These are phyloP conservation scores for Acholoe squamosa DNA, from an alignment of 2,888 invertebrate genomes.

Conservation along the genomic window DNA sequence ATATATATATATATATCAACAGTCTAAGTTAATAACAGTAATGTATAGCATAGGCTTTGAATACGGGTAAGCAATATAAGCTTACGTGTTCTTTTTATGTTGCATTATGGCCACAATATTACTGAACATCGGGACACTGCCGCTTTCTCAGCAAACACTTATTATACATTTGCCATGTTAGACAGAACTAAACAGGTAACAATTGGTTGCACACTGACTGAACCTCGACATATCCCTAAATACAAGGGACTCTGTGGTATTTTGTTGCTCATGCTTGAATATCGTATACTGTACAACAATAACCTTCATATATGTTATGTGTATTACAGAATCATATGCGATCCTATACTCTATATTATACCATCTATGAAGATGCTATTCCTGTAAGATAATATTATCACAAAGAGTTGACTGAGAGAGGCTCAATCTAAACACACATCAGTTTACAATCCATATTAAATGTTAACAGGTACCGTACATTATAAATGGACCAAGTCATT, in stretches of 20 bases:
- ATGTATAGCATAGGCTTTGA: conserved; percentile 25
- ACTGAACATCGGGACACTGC: background rate
- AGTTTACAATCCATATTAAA: conserved; percentile 33
- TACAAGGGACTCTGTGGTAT: background rate
- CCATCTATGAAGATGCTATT: conserved; percentile 18
- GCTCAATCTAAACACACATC: conserved; percentile 42
- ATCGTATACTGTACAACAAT: conserved; percentile 29
- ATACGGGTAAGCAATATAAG: conserved; percentile 11
- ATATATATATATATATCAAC: too few relatives aligned
- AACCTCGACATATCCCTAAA: background rate
- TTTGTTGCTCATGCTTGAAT: background rate
- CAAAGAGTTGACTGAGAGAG: conserved; percentile 52
- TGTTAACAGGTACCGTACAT: conserved; percentile 8
- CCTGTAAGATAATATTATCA: conserved; percentile 14
- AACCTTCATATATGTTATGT: background rate
- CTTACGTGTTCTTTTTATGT: background rate
- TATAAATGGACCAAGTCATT: conserved; percentile 41
- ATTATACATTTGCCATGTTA: background rate
- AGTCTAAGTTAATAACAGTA: conserved; percentile 14
- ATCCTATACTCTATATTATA: background rate
- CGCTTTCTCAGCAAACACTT: background rate
- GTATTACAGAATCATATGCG: background rate
- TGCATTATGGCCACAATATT: background rate
- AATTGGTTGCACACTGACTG: background rate
- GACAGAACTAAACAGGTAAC: background rate